Evolutionary conservation across 2,888 invertebrate species (phyloP).

Genomic region (Agrenia bidenticulata): DNA sequence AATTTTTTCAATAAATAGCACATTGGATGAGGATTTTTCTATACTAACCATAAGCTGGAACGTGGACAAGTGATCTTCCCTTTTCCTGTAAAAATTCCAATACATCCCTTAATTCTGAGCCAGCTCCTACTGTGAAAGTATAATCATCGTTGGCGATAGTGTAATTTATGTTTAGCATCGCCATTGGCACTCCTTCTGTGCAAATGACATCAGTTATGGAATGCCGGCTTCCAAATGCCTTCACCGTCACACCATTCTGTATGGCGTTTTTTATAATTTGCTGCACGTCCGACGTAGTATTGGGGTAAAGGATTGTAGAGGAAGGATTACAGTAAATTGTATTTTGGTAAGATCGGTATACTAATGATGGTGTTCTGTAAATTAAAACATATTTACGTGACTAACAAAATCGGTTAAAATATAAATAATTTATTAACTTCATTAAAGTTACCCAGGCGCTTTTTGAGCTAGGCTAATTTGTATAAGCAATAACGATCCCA

Average conservation of each 20-base stretch:
- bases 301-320: slow-evolving; percentile 24
- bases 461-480: too few relatives aligned
- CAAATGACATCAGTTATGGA: slow-evolving; percentile 41
- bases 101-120: slow-evolving; percentile 23
- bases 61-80: slow-evolving; percentile 22
- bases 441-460: too few relatives aligned
- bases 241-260: slow-evolving; percentile 24
- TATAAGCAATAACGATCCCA: background rate
- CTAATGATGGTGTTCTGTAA: background rate
- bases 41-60: slow-evolving; percentile 29
- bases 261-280: slow-evolving; percentile 28
- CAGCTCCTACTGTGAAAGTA: slow-evolving; percentile 29
- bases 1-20: background rate
- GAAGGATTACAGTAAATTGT: slow-evolving; percentile 33
- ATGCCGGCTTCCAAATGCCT: slow-evolving; percentile 33
- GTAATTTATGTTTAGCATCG: slow-evolving; percentile 28
- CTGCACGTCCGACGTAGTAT: slow-evolving; percentile 25
- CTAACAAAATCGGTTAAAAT: too few relatives aligned
- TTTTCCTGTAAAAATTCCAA: slow-evolving; percentile 21
- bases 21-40: too few relatives aligned
- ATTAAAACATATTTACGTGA: too few relatives aligned
- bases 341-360: slow-evolving; percentile 37
- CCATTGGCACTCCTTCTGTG: slow-evolving; percentile 35
- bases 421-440: too few relatives aligned
- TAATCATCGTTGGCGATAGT: slow-evolving; percentile 11